Base-by-base conservation (phyloP, 2,797 vertebrate genomes). In the Heliangelus exortis region DNA sequence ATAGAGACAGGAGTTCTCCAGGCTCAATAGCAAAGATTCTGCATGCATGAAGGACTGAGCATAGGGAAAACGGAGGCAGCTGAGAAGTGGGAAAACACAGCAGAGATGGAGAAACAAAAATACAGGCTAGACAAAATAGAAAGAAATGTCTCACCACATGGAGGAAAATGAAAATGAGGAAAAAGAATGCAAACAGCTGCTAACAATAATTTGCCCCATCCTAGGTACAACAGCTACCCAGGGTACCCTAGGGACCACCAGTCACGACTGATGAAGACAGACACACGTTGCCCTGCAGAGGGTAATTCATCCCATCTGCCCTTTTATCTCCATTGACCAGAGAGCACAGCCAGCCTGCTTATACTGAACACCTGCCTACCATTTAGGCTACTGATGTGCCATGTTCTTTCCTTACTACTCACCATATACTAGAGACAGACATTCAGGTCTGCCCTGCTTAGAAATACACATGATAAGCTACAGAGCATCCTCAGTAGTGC, bases 281-380 rank as follows among this genome's bases (percentile, higher is more conserved):
- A 68, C 15, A 18, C 21, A 29, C 5, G 4, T 2, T 1, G 1
- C 29, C 50, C 22, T 36, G 20, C 36, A 61, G 69, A 87, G 18
- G 23, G 16, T 26, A 75, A 17, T 45, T 87, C 6, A 5, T 61
- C 15, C 50, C 72, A 29, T n/a, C 43, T 61, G 11, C 29, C 33
- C 15, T 41, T 77, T 57, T 23, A 76, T 62, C 33, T 41, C 33
- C 25, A 3, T 74, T 53, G 62, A 58, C 25, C 11, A 23, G 31
- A 48, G 45, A 45, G n/a, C 57, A 29, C 0, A 47, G 53, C 3
- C 53, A 76, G 58, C 33, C 50, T 31, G 50, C 54, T 36, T 11
- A 29, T 12, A 26, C 5, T 5, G 19, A 86, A 71, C 28, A 48
- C 13, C 45, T 8, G 19, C 58, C 0, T 10, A 23, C 58, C 0